Evolutionary conservation across 2,113 vertebrate species (phyloP), one percentile per base, ranked within the genome.

Genomic region (Epinephelus cyanopodus): DNA sequence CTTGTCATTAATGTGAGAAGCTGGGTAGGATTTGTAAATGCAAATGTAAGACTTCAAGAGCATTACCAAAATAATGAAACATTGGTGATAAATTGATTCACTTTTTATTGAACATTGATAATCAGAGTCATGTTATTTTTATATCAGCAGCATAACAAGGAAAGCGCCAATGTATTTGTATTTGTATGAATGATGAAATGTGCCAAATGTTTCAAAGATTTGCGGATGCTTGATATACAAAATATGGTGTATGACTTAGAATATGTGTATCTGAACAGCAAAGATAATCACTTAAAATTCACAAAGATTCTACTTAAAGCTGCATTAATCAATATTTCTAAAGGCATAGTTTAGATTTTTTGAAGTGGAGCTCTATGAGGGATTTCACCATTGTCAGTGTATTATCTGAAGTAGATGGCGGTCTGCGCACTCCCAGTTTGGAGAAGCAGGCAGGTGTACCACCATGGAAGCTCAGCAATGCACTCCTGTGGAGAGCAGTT

Each of bases 1-100:
- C 65, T 64, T 79, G 82, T 71, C 81, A 79, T 79, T 83, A 85
- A 75, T 86, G 81, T 47, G 56, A 70, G 87, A 84, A 37, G 33
- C 60, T 23, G 37, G 10, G 27, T 21, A 21, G 66, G 66, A 66
- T 52, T 76, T 27, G 48, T 53, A 6, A 61, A 74, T 72, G 17
- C 57, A 37, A 14, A 70, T 72, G 58, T 33, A 8, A 37, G 14
- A 56, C 58, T 70, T 58, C 4, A 11, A 10, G 42, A 15, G n/a
- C 5, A 58, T 63, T 11, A 52, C 6, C 5, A 64, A 42, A 80
- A 72, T 18, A 67, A 67, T 1, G 6, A 19, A 60, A 63, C 10
- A 81, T 2, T 18, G 15, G n/a, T 47, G 23, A 33, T 42, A 54
- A 14, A 60, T 27, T 9, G 4, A 66, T 42, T 17, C 4, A 25